Conservation (phyloP, 2,888 invertebrate genomes). For the Willowsia nigromaculata region DNA sequence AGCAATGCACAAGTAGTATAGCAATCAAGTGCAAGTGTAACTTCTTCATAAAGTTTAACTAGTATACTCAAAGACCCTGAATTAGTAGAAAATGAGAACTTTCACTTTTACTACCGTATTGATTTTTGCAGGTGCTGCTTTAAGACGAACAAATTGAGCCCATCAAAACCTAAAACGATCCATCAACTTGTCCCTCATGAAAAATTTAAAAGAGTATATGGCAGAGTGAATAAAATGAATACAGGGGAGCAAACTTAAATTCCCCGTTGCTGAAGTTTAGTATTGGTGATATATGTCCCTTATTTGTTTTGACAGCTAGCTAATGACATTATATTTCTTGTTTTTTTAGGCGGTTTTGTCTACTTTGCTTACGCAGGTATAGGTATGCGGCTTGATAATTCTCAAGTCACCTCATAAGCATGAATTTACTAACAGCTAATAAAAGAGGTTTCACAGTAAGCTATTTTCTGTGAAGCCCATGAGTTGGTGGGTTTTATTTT, state of each 20-base stretch:
- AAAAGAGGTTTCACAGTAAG: neutral
- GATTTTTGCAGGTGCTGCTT: constrained; percentile 36
- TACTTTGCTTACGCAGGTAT: neutral
- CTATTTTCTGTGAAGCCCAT: neutral
- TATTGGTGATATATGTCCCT: neutral
- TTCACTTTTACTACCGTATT: neutral
- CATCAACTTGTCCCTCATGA: constrained; percentile 55
- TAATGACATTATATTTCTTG: constrained; percentile 21
- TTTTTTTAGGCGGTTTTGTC: neutral
- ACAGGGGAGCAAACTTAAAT: neutral
- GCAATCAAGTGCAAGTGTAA: neutral
- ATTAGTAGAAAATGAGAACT: neutral
- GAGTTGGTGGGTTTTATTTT: neutral
- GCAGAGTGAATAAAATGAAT: neutral
- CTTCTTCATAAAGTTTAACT: neutral
- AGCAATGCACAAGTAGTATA: neutral
- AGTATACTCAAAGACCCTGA: neutral
- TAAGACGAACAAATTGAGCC: constrained; percentile 43
- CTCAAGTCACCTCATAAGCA: no score
- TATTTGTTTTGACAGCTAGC: constrained; percentile 5
- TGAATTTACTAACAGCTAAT: no score
- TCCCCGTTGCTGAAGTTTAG: neutral
- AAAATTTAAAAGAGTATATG: constrained; percentile 5
- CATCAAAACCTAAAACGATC: constrained; percentile 58
- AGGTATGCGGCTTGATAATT: no score